phyloP scores from a whole-genome alignment of 2,113 vertebrate species.

The Festucalex cinctus region DNA sequence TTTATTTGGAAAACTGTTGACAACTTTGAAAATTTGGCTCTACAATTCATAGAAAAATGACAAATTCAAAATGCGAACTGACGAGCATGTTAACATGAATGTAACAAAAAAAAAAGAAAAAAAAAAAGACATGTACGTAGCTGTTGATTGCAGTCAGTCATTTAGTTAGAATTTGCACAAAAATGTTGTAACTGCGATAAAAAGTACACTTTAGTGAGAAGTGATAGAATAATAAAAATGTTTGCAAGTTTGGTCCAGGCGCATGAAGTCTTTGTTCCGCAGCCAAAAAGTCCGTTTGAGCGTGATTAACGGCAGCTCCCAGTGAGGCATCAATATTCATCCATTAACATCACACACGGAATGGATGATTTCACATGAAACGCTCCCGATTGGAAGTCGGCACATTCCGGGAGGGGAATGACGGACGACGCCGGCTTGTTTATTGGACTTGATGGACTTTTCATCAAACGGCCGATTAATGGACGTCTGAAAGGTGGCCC shows the following conservation, averaged over 20 bases:
- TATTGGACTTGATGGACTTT: constrained; percentile 31
- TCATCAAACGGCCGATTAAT: constrained; percentile 43
- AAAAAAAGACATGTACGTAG: no score
- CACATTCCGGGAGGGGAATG: constrained; percentile 27
- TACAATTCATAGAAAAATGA: no score
- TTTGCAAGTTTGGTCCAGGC: background rate
- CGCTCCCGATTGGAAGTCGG: constrained; percentile 1
- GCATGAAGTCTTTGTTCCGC: constrained; percentile 2
- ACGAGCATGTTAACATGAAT: no score
- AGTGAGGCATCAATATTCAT: constrained; percentile 20
- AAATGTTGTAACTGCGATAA: constrained; percentile 3
- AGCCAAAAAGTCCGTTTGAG: constrained; percentile 3
- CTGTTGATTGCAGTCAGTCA: no score
- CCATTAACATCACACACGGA: constrained; percentile 25
- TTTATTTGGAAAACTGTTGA: background rate
- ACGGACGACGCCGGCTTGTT: constrained; percentile 39
- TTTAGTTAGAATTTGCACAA: no score
- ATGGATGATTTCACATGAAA: constrained; percentile 23
- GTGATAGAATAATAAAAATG: constrained; percentile 2
- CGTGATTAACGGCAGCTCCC: constrained; percentile 13
- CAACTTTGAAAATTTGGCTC: no score
- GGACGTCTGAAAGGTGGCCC: constrained; percentile 16
- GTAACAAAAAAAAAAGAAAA: no score
- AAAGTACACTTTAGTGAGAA: constrained; percentile 7
- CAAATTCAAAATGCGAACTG: no score